Evolutionary conservation across 2,797 vertebrate genomes (phyloP), one percentile per base, ranked within the genome.

Genomic region (Bovichtus diacanthus): DNA sequence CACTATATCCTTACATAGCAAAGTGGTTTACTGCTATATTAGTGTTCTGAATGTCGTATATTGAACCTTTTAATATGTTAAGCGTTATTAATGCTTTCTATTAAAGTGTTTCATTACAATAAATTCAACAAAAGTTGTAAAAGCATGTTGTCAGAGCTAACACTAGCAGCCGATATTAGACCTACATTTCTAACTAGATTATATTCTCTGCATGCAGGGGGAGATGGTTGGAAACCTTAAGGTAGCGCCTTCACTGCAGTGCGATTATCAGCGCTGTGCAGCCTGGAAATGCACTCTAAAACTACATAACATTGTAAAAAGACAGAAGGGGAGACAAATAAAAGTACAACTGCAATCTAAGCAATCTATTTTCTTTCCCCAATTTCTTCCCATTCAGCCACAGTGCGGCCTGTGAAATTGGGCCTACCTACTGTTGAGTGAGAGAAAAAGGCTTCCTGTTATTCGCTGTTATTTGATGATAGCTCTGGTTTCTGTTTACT

Each of bases 351-450:
- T 93, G 94, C 94, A 94, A 94, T 92, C 95, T 94, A 92, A 91
- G 89, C 94, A 95, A 97, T 97, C 90, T 91, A 96, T 98, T 97
- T 95, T 93, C 95, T 92, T 94, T 94, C 82, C 67, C 94, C 96
- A 96, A 95, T 97, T 96, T 95, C 93, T 94, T 83, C 75, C 89
- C 92, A 38, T 93, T 94, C 93, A 83, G 92, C 90, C 64, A 61
- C 74, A 87, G 91, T 88, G 82, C 15, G 16, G 94, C 87, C 95
- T 97, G 95, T 96, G 96, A 97, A 97, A 98, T 96, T 97, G 96
- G 94, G 91, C 94, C 91, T 81, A 78, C 90, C 92, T 93, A 73
- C 82, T 91, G 88, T 87, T 89, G 95, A 96, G 96, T 67, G 92
- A 95, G 87, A 93, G 77, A 88, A 91, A 91, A 92, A 90, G 90